These are phyloP conservation scores for Drosophila ogumai DNA, from an alignment of 1,140 invertebrate species.

Conservation along the genomic window DNA sequence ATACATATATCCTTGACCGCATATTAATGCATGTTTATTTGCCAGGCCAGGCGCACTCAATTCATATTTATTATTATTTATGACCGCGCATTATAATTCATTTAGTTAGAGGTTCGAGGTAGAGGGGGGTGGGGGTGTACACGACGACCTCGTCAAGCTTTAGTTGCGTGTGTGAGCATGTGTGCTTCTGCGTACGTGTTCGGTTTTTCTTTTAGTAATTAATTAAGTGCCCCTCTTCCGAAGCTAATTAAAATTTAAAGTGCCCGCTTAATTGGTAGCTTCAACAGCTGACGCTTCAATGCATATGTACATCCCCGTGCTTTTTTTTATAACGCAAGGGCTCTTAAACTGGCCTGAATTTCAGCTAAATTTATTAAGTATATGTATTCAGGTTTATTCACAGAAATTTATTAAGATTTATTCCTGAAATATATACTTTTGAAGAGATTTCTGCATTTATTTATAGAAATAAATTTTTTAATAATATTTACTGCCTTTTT, in stretches of 20 bases:
- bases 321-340: background rate
- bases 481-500: background rate
- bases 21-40: conserved; percentile 74
- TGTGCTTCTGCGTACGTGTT: conserved; percentile 19
- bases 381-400: too few species aligned
- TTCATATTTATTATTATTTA: conserved; percentile 80
- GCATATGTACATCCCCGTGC: background rate
- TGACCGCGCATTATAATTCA: conserved; percentile 75
- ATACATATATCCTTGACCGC: conserved; percentile 29
- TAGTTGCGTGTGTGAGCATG: conserved; percentile 17
- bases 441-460: background rate
- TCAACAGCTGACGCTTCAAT: conserved; percentile 59
- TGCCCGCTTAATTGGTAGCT: conserved; percentile 69
- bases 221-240: conserved; percentile 70
- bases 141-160: conserved; percentile 40
- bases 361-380: conserved; percentile 20
- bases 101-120: conserved; percentile 32
- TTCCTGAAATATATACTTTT: background rate
- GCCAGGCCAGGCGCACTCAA: conserved; percentile 40
- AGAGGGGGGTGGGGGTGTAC: background rate
- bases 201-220: conserved; percentile 61
- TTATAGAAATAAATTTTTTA: background rate
- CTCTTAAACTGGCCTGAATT: conserved; percentile 43
- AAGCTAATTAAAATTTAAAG: conserved; percentile 80
- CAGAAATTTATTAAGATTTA: background rate